Evolutionary conservation across 2,797 vertebrate species (phyloP).

Genomic region (Antennarius maculatus): DNA sequence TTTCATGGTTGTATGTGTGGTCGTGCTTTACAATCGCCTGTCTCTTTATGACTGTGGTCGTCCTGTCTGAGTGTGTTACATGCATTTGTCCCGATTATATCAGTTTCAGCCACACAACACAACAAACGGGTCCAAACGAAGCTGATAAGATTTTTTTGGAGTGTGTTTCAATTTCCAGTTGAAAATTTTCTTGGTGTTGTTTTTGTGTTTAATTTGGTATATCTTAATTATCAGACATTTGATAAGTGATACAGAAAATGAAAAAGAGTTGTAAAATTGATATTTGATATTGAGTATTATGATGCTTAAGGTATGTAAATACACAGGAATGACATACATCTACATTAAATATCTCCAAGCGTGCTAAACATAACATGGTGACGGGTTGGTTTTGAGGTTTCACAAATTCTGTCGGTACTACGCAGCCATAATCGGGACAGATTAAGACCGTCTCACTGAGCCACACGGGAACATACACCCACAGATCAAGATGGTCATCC

Average conservation of each 20-base stretch:
- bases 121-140: not conserved
- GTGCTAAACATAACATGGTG: not conserved
- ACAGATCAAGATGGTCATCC: conserved; percentile 71
- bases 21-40: conserved; percentile 23
- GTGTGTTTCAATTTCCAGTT: not conserved
- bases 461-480: conserved; percentile 29
- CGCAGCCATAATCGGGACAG: conserved; percentile 32
- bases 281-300: no score
- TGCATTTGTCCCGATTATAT: conserved; percentile 9
- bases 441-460: conserved; percentile 50
- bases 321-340: no score
- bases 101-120: not conserved
- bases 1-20: conserved; percentile 45
- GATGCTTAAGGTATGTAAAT: no score
- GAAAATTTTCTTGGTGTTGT: not conserved
- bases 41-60: conserved; percentile 20
- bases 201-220: not conserved
- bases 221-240: not conserved
- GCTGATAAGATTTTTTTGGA: not conserved
- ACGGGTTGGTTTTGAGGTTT: conserved; percentile 16
- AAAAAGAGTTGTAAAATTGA: no score
- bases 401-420: conserved; percentile 23
- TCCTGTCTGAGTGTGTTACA: conserved; percentile 13
- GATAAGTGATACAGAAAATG: no score
- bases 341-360: no score